Evolutionary conservation across 2,888 invertebrate genomes (phyloP), one percentile per base, ranked within the genome.

Genomic region (Drosophila testacea): DNA sequence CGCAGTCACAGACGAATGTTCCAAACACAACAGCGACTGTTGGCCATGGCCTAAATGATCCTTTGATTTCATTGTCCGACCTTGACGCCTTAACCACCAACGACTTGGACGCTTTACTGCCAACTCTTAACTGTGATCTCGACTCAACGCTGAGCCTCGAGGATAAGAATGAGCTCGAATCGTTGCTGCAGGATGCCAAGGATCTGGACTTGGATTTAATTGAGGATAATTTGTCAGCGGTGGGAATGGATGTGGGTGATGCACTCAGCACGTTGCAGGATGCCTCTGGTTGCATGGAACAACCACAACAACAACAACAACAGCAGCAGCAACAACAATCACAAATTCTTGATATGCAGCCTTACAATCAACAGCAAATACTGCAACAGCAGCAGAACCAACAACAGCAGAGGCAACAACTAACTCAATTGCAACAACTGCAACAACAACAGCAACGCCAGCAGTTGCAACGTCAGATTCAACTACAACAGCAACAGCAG

Each of bases 41-140:
- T 39, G 62, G 60, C 34, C 79, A 77, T n/a, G 71, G 72, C n/a
- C 73, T 90, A 30, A 78, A 79, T 34, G 91, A 91, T 77, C 89
- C 89, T 1, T 63, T 91, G 16, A 91, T 91, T 10, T 89, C 90
- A 10, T 74, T 92, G 30, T 90, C 92, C 7, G 92, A 91, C 67
- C 77, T 92, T 57, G 92, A 92, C 70, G 92, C 91, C 44, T 73
- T 92, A 48, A 91, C 92, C 16, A 91, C 91, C 61, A 92, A 91
- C 59, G 95, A 95, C 90, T 93, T 95, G 61, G 95, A 95, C 83
- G 95, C 95, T 81, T 92, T 96, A 80, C 92, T 95, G 89, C 95
- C 94, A 72, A 94, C 94, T 50, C 93, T 94, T 79, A 90, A 87
- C 88, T 91, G 91, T 90, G 95, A 95, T 84, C 93, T 95, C 67